Evolutionary conservation across 2,113 vertebrate species (phyloP).

Genomic region (Ancistrus triradiatus): DNA sequence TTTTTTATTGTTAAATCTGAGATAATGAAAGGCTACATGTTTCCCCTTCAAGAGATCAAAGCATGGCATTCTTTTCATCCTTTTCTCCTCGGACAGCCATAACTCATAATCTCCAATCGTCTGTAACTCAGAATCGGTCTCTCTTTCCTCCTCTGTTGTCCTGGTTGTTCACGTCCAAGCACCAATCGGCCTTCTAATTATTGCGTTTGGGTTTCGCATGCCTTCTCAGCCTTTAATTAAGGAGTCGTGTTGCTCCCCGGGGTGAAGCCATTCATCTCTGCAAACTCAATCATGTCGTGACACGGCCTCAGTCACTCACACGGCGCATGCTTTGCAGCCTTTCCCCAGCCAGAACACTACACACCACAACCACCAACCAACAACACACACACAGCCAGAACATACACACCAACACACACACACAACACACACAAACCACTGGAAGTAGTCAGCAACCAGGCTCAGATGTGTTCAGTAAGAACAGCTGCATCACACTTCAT

Average conservation of each 20-base stretch:
- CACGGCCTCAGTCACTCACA: slow-evolving; percentile 21
- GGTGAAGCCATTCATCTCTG: slow-evolving; percentile 41
- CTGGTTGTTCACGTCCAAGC: not conserved
- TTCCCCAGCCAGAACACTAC: slow-evolving; percentile 11
- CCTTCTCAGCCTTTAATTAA: slow-evolving; percentile 45
- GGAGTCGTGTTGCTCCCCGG: slow-evolving; percentile 27
- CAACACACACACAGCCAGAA: not conserved
- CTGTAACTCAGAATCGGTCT: not conserved
- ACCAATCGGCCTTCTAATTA: slow-evolving; percentile 32
- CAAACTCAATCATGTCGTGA: slow-evolving; percentile 40
- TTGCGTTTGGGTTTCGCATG: slow-evolving; percentile 20
- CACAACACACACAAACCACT: not conserved
- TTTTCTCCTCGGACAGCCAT: not conserved
- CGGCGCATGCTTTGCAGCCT: slow-evolving; percentile 5
- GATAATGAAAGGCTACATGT: too few relatives aligned
- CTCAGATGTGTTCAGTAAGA: too few relatives aligned
- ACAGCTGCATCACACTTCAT: too few relatives aligned
- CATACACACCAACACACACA: not conserved
- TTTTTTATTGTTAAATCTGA: too few relatives aligned
- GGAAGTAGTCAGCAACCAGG: too few relatives aligned
- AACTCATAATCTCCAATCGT: slow-evolving; percentile 12
- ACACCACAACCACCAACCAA: not conserved
- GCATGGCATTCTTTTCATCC: not conserved
- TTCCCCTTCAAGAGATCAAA: too few relatives aligned
- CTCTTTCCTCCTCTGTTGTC: slow-evolving; percentile 16